Percentiles rank a stretch among this genome's conserved stretches.
Conservation (phyloP, 2,888 invertebrate genomes). For the Ormyrus pomaceus region DNA sequence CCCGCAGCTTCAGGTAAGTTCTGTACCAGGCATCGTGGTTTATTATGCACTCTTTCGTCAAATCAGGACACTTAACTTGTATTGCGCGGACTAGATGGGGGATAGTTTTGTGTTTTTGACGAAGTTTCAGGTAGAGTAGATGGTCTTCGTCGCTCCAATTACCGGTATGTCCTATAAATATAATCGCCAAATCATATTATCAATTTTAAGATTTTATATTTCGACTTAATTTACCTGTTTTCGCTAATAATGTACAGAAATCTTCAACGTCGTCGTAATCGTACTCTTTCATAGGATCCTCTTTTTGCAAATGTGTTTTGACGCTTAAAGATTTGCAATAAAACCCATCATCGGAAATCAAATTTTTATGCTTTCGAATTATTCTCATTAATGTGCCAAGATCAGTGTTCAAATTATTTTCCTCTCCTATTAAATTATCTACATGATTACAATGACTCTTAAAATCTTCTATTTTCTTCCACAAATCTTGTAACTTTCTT, state of each 20-base stretch:
- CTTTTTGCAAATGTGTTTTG: neutral
- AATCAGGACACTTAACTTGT: constrained; percentile 68
- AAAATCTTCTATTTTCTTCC: constrained; percentile 67
- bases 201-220: too few relatives aligned
- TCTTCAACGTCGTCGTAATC: constrained; percentile 63
- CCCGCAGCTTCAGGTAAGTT: constrained; percentile 74
- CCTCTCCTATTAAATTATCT: constrained; percentile 62
- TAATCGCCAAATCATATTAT: neutral
- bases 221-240: constrained; percentile 64
- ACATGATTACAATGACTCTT: constrained; percentile 60
- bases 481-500: constrained; percentile 64
- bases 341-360: constrained; percentile 14
- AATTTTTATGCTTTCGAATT: constrained; percentile 64
- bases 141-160: constrained; percentile 72
- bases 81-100: constrained; percentile 66
- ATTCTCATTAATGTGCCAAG: constrained; percentile 60
- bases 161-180: constrained; percentile 67
- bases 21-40: constrained; percentile 77
- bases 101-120: constrained; percentile 64
- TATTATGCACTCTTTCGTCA: constrained; percentile 72
- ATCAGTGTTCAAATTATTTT: constrained; percentile 63
- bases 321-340: constrained; percentile 20
- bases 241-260: constrained; percentile 67
- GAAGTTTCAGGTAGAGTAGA: constrained; percentile 66
- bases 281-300: constrained; percentile 16